Percentiles rank a stretch among this genome's conserved stretches.
Evolutionary conservation across 2,113 vertebrate genomes (phyloP).

Genomic region (Menidia beryllina): DNA sequence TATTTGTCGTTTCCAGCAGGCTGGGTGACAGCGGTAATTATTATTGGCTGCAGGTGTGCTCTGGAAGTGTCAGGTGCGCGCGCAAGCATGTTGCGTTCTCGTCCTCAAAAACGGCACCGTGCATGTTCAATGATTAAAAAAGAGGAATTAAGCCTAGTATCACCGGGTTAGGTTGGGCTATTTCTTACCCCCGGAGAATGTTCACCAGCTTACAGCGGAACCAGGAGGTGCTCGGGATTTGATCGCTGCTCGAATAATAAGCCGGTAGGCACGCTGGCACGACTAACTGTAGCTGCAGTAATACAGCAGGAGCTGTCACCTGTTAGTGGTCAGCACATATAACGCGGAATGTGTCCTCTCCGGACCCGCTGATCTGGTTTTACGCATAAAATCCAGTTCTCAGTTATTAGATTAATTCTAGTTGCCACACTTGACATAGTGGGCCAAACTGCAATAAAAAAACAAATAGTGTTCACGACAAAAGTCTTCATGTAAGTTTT

Average conservation of each 20-base stretch:
- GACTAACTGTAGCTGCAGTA: constrained; percentile 58
- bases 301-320: constrained; percentile 37
- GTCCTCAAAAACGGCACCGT: too few species aligned
- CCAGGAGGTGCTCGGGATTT: constrained; percentile 52
- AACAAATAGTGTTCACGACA: neutral
- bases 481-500: neutral
- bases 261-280: constrained; percentile 2
- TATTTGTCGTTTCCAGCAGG: neutral
- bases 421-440: neutral
- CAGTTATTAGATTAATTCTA: neutral
- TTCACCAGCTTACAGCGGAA: constrained; percentile 75
- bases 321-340: constrained; percentile 22
- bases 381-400: constrained; percentile 7
- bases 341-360: constrained; percentile 7
- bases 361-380: constrained; percentile 34
- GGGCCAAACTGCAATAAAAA: neutral
- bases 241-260: constrained; percentile 39
- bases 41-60: constrained; percentile 49
- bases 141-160: too few species aligned
- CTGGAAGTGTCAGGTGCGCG: neutral
- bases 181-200: constrained; percentile 67
- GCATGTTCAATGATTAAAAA: too few species aligned
- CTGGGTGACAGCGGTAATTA: constrained; percentile 22
- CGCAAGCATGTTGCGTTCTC: too few species aligned
- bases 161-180: constrained; percentile 6